These are phyloP conservation scores for Eubasilissa regina DNA, from an alignment of 1,140 invertebrate genomes.

Conservation along the genomic window DNA sequence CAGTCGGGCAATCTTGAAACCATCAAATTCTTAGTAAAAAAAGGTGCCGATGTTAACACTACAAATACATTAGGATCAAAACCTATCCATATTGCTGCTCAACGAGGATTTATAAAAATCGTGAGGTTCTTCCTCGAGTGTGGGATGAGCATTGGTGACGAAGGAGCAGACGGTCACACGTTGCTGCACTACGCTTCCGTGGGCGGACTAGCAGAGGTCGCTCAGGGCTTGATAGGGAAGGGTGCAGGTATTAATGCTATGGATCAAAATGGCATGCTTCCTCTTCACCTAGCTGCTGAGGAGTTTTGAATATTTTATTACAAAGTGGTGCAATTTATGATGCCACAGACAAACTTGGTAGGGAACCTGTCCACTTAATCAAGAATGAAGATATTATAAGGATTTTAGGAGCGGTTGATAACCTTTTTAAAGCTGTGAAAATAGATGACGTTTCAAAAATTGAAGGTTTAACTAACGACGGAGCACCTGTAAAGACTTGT, in stretches of 20 bases:
- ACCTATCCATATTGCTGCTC: slow-evolving; percentile 13
- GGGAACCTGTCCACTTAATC: neutral
- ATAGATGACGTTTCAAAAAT: neutral
- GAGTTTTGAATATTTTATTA: neutral
- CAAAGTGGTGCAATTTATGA: slow-evolving; percentile 8
- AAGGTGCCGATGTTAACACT: neutral
- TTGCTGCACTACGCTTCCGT: neutral
- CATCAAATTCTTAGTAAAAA: neutral
- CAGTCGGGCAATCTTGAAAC: neutral
- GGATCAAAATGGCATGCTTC: neutral
- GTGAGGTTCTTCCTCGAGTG: neutral
- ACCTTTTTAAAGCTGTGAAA: slow-evolving; percentile 31
- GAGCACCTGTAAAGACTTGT: neutral
- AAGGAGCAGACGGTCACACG: neutral
- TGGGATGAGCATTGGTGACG: neutral
- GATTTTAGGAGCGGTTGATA: neutral
- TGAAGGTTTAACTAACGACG: neutral
- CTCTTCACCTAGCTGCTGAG: neutral
- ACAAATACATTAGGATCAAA: neutral
- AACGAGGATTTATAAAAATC: neutral
- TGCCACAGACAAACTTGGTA: neutral
- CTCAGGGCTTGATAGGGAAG: neutral
- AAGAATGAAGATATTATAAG: neutral
- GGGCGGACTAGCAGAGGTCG: neutral
- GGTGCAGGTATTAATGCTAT: neutral